phyloP scores from a whole-genome alignment of 2,113 vertebrate genomes.

The Piaya cayana region DNA sequence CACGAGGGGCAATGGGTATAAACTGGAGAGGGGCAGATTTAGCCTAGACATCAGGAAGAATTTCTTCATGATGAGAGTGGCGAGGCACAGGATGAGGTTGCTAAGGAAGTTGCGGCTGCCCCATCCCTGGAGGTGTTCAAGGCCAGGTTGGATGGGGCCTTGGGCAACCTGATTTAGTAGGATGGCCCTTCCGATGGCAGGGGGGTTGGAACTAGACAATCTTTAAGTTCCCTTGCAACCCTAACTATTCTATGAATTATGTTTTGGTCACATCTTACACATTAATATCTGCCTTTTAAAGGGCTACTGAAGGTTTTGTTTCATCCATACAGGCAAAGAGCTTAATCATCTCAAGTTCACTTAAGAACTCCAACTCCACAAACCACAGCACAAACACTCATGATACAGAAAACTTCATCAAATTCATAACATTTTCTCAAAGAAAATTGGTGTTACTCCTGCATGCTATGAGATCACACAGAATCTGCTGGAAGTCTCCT shows the following conservation, averaged over 20 bases:
- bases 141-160: no score
- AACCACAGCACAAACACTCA: fast-evolving
- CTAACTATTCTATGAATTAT: neutral
- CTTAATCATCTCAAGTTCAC: neutral
- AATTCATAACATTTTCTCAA: neutral
- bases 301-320: neutral
- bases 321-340: neutral
- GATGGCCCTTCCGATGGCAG: no score
- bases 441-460: neutral
- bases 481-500: neutral
- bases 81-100: no score
- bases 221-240: no score
- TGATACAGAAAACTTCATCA: neutral
- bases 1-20: no score
- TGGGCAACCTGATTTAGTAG: no score
- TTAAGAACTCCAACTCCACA: neutral
- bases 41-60: no score
- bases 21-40: no score
- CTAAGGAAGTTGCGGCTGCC: no score
- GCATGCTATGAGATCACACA: neutral
- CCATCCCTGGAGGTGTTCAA: no score
- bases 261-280: fast-evolving
- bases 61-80: no score
- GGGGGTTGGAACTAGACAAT: no score
- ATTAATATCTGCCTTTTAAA: neutral